Base-by-base conservation (phyloP, 2,113 vertebrate genomes). In the Mus pahari region DNA sequence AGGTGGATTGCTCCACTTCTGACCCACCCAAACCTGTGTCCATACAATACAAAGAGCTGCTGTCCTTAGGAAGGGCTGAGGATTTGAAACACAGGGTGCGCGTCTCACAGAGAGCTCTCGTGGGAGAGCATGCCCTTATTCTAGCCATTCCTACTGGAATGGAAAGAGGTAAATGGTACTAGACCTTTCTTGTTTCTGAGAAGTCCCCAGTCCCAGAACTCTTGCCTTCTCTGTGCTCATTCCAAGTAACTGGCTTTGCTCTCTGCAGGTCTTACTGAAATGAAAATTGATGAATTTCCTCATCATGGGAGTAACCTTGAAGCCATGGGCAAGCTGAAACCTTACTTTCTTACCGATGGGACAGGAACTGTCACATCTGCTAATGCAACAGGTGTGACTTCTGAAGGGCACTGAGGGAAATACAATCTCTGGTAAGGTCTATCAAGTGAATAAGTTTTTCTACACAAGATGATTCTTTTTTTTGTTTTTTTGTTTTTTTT, bases 331-430 rank as follows among this genome's bases (percentile, higher is more conserved):
- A 99, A 99, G 96, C 98, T 99, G 28, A 99, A 99, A 97, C 99
- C 99, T 8, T 99, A 97, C 97, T 99, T 99, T 92, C 64, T 99
- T 45, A 99, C 98, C 3, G 99, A 99, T 19, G 98, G 98, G 58
- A 99, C 99, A 0, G 99, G 99, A 39, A 99, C 99, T 0, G 99
- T 99, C 93, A 99, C 99, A 1, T 96, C 99, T 66, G 99, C 98
- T 55, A 99, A 99, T 90, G 99, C 99, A 68, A 99, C 99, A 99
- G 99, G 99, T 99, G 90, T 2, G 97, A 97, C 79, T 5, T 86
- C 58, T 22, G 45, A 68, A 36, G 64, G 89, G 50, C 20, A 2
- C 55, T 24, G 33, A 45, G n/a, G 78, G 45, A 13, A 55, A 13
- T 17, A 5, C 42, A 31, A 24, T 24, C 24, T 79, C 83, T 36